Conservation (phyloP, 64 coral and sea anemone species). For the Pocillopora verrucosa region DNA sequence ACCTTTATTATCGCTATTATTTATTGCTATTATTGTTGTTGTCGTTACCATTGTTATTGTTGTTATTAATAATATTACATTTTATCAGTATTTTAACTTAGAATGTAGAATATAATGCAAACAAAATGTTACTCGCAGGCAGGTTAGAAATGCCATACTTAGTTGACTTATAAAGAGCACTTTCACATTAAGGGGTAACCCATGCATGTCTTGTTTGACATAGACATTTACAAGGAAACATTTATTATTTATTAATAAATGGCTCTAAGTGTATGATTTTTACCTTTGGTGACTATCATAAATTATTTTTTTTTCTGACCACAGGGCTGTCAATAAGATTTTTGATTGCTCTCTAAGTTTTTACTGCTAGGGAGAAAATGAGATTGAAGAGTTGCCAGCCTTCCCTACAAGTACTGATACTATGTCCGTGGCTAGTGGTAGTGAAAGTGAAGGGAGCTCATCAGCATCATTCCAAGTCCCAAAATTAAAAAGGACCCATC, state of each 20-base stretch:
- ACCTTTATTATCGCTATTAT: too few relatives aligned
- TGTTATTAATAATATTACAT: too few relatives aligned
- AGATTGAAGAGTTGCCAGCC: not conserved
- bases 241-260: too few relatives aligned
- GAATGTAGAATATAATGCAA: not conserved
- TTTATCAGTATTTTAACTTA: too few relatives aligned
- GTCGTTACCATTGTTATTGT: too few relatives aligned
- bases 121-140: conserved; percentile 5
- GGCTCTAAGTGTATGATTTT: too few relatives aligned
- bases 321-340: too few relatives aligned
- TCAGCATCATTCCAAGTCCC: not conserved
- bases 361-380: not conserved
- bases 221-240: too few relatives aligned
- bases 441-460: not conserved
- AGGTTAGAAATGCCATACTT: not conserved
- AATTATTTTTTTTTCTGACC: too few relatives aligned
- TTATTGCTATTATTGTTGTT: not conserved
- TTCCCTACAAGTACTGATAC: not conserved
- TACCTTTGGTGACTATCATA: too few relatives aligned
- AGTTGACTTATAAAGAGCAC: not conserved
- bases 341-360: not conserved
- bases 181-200: not conserved
- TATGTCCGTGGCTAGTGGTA: not conserved
- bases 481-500: not conserved
- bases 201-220: too few relatives aligned